phyloP scores from a whole-genome alignment of 2,797 vertebrate species.

The Chelidonichthys spinosus region DNA sequence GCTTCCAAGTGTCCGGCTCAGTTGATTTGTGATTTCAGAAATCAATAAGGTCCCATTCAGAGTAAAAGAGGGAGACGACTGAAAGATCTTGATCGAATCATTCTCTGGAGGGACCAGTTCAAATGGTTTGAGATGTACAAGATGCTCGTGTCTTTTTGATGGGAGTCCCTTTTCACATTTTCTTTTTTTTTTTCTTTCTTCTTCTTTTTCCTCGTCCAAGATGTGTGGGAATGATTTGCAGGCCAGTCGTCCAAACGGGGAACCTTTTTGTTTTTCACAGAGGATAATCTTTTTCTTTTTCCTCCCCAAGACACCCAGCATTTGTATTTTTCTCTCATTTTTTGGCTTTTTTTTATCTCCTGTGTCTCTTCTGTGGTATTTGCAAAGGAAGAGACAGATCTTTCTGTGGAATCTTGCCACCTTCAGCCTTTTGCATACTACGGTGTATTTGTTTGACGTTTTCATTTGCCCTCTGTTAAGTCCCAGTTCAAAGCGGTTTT shows the following conservation, averaged over 20 bases:
- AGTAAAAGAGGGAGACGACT: slow-evolving; percentile 51
- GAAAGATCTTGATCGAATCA: slow-evolving; percentile 61
- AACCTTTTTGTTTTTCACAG: slow-evolving; percentile 54
- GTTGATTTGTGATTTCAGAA: slow-evolving; percentile 76
- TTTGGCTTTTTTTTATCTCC: slow-evolving; percentile 25
- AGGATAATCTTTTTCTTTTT: slow-evolving; percentile 31
- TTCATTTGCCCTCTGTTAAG: slow-evolving; percentile 35
- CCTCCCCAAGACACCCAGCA: slow-evolving; percentile 57
- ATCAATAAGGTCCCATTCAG: slow-evolving; percentile 70
- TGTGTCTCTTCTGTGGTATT: slow-evolving; percentile 24
- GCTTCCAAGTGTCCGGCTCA: slow-evolving; percentile 56
- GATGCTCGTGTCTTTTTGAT: slow-evolving; percentile 65
- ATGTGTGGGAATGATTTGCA: slow-evolving; percentile 54
- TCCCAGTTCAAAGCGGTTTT: slow-evolving; percentile 22
- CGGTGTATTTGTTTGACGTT: slow-evolving; percentile 25
- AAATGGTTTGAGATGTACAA: slow-evolving; percentile 61
- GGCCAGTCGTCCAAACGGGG: slow-evolving; percentile 42
- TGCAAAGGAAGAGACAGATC: slow-evolving; percentile 41
- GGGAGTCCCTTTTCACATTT: slow-evolving; percentile 53
- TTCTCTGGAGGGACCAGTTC: slow-evolving; percentile 64
- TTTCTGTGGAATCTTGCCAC: slow-evolving; percentile 47
- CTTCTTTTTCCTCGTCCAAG: slow-evolving; percentile 13
- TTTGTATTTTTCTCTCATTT: slow-evolving; percentile 67
- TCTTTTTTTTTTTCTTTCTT: slow-evolving; percentile 6
- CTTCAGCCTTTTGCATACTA: neutral